phyloP scores from a whole-genome alignment of 1,140 invertebrate genomes.

The Bombus sibiricus region DNA sequence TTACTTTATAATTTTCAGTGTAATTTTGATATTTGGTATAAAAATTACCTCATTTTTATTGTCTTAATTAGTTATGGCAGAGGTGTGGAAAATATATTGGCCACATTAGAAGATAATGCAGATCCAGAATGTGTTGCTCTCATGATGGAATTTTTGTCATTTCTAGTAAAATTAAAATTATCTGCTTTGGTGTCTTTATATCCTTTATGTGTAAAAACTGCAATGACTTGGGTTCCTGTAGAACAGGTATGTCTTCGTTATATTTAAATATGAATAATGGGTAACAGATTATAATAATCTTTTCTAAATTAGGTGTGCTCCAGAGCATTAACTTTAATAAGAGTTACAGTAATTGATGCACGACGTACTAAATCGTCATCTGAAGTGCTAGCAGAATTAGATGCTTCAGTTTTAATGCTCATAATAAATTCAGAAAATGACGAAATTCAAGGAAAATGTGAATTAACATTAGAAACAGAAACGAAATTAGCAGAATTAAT shows the following conservation, averaged over 20 bases:
- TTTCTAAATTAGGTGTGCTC: constrained; percentile 71
- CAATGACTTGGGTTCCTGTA: constrained; percentile 81
- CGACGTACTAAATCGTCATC: constrained; percentile 55
- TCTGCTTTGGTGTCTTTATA: constrained; percentile 76
- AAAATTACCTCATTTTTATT: constrained; percentile 10
- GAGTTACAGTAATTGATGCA: constrained; percentile 73
- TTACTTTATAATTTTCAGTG: constrained; percentile 20
- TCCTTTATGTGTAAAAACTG: constrained; percentile 76
- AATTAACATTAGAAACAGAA: constrained; percentile 63
- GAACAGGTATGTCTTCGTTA: constrained; percentile 70
- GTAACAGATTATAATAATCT: constrained; percentile 1
- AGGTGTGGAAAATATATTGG: constrained; percentile 73
- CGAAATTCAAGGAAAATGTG: constrained; percentile 60
- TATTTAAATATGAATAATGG: background rate
- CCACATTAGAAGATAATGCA: constrained; percentile 67
- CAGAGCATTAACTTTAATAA: constrained; percentile 77
- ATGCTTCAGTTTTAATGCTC: constrained; percentile 75
- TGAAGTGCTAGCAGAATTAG: constrained; percentile 73
- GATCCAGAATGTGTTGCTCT: constrained; percentile 81
- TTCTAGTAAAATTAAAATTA: constrained; percentile 79
- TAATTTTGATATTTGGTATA: constrained; percentile 16
- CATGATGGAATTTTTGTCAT: constrained; percentile 83
- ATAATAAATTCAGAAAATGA: constrained; percentile 68
- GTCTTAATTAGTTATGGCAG: constrained; percentile 68
- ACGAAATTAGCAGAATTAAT: constrained; percentile 78